Base-by-base conservation (phyloP, 2,113 vertebrate species). In the Ploceus nigricollis region DNA sequence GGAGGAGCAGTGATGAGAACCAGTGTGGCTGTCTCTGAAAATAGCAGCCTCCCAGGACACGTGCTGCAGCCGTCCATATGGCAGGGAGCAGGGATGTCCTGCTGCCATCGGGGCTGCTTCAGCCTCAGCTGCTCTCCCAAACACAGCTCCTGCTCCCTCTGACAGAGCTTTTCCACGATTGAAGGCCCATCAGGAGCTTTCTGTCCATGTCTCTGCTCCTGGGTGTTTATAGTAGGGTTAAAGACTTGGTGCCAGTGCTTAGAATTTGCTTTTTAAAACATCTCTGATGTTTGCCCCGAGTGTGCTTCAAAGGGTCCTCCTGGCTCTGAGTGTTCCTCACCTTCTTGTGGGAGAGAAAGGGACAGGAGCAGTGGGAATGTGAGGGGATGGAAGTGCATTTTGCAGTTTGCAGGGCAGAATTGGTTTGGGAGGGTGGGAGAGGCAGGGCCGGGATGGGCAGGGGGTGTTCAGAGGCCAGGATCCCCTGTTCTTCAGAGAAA, bases 401-500 rank as follows among this genome's bases (percentile, higher is more conserved):
- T 53, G 50, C 5, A 14, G 9, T 69, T 56, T 18, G 30, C 37
- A 31, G 85, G 8, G 40, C 28, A 70, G 47, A 40, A 14, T 7
- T 57, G 80, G 24, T 66, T 53, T 24, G 47, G 10, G 64, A 53
- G 31, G 7, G 16, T 30, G 35, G 63, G 42, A 37, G 54, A 53
- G 28, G 88, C 37, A 64, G 53, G 60, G 79, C 39, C 84, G 72
- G 27, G 70, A 44, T 33, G 15, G 6, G 20, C 39, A 66, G 63
- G 40, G 25, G 17, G 3, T 69, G 21, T 31, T 50, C 31, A 23
- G 61, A 24, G 76, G 35, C 45, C 0, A 0, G 24, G n/a, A 7
- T 17, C 31, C 2, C 42, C 54, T 78, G 10, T 23, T 58, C 27
- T 44, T 51, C 70, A 71, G 42, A 37, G 42, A 19, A 53, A 22